Conservation (phyloP, 1,140 invertebrate species). For the Heliothis subflexa region DNA sequence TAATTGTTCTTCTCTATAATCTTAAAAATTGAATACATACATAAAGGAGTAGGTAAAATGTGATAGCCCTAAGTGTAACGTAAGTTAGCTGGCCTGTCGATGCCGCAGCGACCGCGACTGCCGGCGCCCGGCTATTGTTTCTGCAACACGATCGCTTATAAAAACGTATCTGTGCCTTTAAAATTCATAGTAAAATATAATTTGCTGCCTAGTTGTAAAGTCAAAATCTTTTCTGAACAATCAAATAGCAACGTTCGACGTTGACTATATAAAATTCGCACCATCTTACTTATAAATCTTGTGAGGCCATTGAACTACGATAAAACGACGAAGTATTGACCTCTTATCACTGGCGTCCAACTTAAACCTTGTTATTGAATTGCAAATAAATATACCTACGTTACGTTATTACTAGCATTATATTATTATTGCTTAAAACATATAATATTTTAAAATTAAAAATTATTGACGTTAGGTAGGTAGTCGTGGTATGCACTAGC, state of each 20-base stretch:
- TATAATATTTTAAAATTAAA: conserved; percentile 17
- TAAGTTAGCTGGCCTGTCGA: conserved; percentile 15
- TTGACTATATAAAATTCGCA: neutral
- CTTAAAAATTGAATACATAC: no score
- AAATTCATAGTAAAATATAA: no score
- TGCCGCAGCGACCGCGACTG: conserved; percentile 36
- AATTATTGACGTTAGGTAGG: conserved; percentile 11
- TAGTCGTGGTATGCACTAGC: conserved; percentile 47
- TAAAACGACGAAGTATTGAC: conserved; percentile 23
- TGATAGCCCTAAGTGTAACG: conserved; percentile 24
- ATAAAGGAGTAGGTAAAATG: neutral
- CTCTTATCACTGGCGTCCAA: conserved; percentile 39
- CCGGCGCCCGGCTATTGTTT: conserved; percentile 55
- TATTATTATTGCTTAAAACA: neutral
- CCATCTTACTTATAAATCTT: conserved; percentile 32
- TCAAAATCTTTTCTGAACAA: no score
- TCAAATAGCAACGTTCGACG: no score
- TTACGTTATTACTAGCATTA: no score
- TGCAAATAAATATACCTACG: conserved; percentile 34
- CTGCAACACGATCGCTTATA: conserved; percentile 50
- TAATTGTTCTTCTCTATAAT: no score
- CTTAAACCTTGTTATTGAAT: conserved; percentile 27
- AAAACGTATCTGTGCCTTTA: no score
- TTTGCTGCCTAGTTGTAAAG: no score
- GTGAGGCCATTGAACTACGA: conserved; percentile 29